Conservation (phyloP, 1,140 invertebrate species). For the Papilio dardanus region DNA sequence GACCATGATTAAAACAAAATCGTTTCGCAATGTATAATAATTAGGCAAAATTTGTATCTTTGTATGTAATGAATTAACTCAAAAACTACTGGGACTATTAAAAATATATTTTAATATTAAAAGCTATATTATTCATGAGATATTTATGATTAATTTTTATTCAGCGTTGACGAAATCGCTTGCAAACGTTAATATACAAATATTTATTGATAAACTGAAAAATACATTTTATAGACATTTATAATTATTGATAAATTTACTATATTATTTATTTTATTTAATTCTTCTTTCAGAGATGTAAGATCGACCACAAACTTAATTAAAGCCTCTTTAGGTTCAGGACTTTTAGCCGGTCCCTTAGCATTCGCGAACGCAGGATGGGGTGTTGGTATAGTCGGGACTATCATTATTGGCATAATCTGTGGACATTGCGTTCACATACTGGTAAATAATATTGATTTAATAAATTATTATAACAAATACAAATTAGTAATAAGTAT, state of each 20-base stretch:
- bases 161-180: too few species aligned
- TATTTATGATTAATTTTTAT: too few species aligned
- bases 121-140: too few species aligned
- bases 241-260: too few species aligned
- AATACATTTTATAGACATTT: too few species aligned
- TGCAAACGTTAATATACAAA: too few species aligned
- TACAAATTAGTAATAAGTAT: too few species aligned
- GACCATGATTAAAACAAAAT: background rate
- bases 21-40: background rate
- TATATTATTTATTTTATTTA: too few species aligned
- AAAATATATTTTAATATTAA: too few species aligned
- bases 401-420: constrained; percentile 88
- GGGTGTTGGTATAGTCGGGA: constrained; percentile 87
- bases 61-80: too few species aligned
- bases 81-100: too few species aligned
- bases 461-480: background rate
- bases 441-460: constrained; percentile 84
- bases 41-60: background rate
- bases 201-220: too few species aligned
- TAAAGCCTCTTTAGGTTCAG: constrained; percentile 93
- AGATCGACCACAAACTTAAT: constrained; percentile 91
- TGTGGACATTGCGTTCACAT: constrained; percentile 92
- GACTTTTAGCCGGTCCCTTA: constrained; percentile 93
- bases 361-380: constrained; percentile 92
- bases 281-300: constrained; percentile 83